Base-by-base conservation (phyloP, 2,888 invertebrate genomes). In the Geotrupes spiniger region DNA sequence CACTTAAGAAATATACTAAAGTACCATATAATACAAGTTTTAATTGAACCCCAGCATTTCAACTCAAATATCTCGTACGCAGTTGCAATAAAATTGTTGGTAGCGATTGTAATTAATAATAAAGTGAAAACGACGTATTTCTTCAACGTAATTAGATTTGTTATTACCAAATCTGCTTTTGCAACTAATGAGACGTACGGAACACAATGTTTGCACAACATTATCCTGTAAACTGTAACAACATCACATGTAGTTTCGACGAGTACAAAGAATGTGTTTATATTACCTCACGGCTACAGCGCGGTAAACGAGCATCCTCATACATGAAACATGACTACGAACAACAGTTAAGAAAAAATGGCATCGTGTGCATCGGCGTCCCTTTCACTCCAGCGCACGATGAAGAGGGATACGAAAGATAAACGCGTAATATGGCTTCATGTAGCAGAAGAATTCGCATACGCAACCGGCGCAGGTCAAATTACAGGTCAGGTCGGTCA, bases 271-370 rank as follows among this genome's bases (percentile, higher is more conserved):
- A 51, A 51, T 53, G 48, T 48, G 51, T 53, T 53, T 51, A 44
- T 51, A 42, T 51, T 51, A 33, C 50, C 53, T 45, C 42, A 46
- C 51, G 53, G 53, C 53, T 50, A 51, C 47, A 48, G 50, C 51
- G 45, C 50, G 53, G 53, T 48, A 53, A 48, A 51, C 51, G 53
- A 48, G 45, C 46, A 51, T 47, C 48, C 53, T 51, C 53, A 53
- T 53, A 44, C 51, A 53, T 53, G 53, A 53, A 51, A 53, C 51
- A 51, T 53, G 53, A 51, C 51, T 15, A 47, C 37, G 45, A 42
- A 43, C 48, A 45, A 43, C 42, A 26, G 47, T 33, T 48, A 38
- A 31, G 28, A 45, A 41, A 51, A 53, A 44, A 31, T 36, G 27
- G 14, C 38, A 31, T 28, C 29, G 43, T 39, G 36, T 29, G 36